Percentiles rank a stretch among this genome's conserved stretches.
Conservation (phyloP, 30 jellyfish, hydroid and myxozoan species). For the Cassiopea andromeda region DNA sequence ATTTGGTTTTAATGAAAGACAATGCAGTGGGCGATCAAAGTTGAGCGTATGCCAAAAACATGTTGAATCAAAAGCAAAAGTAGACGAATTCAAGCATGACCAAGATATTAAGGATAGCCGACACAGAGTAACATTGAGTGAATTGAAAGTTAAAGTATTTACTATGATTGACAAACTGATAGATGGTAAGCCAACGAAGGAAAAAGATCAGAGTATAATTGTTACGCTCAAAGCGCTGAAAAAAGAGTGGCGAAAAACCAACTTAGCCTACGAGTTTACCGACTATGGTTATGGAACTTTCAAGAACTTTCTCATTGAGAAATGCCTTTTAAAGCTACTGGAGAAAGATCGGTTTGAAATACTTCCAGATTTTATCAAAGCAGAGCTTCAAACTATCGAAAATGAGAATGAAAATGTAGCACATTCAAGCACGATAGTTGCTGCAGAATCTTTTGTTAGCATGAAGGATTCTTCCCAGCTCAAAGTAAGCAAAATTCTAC, state of each 20-base stretch:
- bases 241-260: neutral
- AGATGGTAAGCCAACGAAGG: neutral
- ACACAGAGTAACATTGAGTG: neutral
- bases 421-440: neutral
- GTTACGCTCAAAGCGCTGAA: neutral
- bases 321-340: neutral
- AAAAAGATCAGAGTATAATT: neutral
- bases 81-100: too few relatives aligned
- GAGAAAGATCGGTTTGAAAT: neutral
- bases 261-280: neutral
- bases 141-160: neutral
- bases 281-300: neutral
- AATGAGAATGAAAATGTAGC: neutral
- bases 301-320: neutral
- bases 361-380: neutral
- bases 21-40: too few relatives aligned
- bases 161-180: neutral
- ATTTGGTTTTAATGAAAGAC: neutral
- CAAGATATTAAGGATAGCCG: too few relatives aligned
- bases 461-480: neutral
- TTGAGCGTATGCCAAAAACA: too few relatives aligned
- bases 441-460: neutral
- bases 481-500: neutral
- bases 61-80: too few relatives aligned
- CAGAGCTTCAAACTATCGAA: neutral